Base-by-base conservation (phyloP, 2,888 invertebrate species). In the Leptura quadrifasciata region DNA sequence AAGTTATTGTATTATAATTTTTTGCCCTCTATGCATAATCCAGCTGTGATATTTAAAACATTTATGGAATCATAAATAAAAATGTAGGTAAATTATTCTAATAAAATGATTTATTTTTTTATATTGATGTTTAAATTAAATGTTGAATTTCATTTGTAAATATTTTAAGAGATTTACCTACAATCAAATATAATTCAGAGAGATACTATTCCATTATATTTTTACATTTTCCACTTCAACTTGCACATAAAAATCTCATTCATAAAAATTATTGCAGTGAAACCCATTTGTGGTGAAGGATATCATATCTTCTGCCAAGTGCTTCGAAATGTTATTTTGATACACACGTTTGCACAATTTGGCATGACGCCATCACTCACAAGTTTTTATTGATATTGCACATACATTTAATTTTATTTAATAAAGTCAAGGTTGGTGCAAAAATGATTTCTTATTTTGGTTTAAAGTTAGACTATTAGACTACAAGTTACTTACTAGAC, bases 1-100 rank as follows among this genome's bases (percentile, higher is more conserved):
- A 57, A 20, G n/a, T n/a, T n/a, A 57, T 57, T 57, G 15, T 17
- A 52, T 15, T 10, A 57, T 20, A 57, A 20, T 20, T 10, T 21
- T 18, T 21, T 57, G 57, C 21, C 12, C 24, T 21, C 21, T 8
- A 52, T 52, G 24, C 12, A 47, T 47, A n/a, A 20, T 27, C 3
- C 12, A 27, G 65, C 65, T 65, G 52, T 54, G 65, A 52, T 52
- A 65, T 20, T 57, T 12, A 31, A 57, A 12, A 20, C 57, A 12
- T 2, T 57, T 18, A 57, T 57, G 15, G 21, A 18, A 1, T 21
- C 21, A 21, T 57, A 57, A 57, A 57, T 57, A 20, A 57, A 18
- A 57, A 57, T 57, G 57, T 21, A 21, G 57, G 21, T 9, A 57
- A 5, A 17, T 20, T 57, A 57, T 20, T 57, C 8, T 57, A 57